These are phyloP conservation scores for Camponotus pennsylvanicus DNA, from an alignment of 1,140 invertebrate genomes.

Conservation along the genomic window DNA sequence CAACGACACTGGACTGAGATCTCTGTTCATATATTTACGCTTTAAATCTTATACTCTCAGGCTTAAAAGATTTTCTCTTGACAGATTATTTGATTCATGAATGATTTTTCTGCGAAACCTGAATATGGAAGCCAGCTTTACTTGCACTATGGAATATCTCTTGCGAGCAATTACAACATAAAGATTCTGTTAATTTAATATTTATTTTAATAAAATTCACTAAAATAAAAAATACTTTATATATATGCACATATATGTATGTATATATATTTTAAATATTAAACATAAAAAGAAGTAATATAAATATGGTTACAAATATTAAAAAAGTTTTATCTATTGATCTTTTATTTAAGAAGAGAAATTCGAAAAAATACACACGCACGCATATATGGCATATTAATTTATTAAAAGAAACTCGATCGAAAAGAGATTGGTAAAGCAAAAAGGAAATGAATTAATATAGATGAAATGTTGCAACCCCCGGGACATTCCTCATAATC, in stretches of 20 bases:
- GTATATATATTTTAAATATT: no score
- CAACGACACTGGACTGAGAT: neutral
- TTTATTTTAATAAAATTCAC: neutral
- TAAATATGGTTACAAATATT: neutral
- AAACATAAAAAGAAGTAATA: no score
- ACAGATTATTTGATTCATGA: neutral
- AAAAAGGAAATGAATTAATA: conserved; percentile 3
- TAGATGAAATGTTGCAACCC: neutral
- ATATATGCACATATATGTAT: no score
- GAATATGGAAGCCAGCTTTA: neutral
- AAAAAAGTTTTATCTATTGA: neutral
- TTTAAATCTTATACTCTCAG: neutral
- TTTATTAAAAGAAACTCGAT: neutral
- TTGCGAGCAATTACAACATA: no score
- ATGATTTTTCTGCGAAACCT: neutral
- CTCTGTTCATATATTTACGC: no score
- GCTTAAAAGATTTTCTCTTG: neutral
- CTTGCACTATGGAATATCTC: neutral
- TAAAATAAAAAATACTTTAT: no score
- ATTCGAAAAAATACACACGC: neutral
- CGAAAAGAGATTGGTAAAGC: neutral
- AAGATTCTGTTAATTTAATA: neutral
- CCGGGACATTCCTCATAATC: neutral
- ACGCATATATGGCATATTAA: no score
- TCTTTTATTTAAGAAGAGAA: neutral